Evolutionary conservation across 2,797 vertebrate genomes (phyloP), one percentile per base, ranked within the genome.

Genomic region (Bryconaethiops microstoma): DNA sequence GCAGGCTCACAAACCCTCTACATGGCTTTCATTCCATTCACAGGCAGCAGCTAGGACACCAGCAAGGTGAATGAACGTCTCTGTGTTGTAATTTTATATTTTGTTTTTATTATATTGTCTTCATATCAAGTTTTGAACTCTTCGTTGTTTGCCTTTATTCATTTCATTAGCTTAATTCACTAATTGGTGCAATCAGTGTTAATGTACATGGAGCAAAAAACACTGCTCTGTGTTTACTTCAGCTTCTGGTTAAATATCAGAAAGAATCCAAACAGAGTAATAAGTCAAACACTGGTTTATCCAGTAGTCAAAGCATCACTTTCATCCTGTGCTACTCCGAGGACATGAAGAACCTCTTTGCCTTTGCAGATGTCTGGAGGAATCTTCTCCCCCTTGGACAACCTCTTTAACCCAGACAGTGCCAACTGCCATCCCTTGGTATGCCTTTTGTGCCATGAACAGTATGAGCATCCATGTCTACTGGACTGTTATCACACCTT

Each of bases 401-500:
- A 88, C 82, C 90, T 89, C 42, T 92, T 89, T 0, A 87, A 94
- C 83, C 90, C 92, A 84, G 94, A 95, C 77, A 89, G 92, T 19
- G 89, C 90, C 9, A 92, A 92, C 76, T 93, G 94, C 86, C 96
- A 96, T 89, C 96, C 95, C 0, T 90, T 96, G 52, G 93, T 95
- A 74, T 96, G 95, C 78, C 92, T 94, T 54, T 92, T 96, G 45
- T 96, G 95, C 90, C 95, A 94, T 0, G 89, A 92, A 63, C 95
- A 94, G 78, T 96, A 95, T 72, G 93, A 96, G 81, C 92, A 93
- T 67, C 95, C 95, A 0, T 96, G 95, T 82, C 93, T 96, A 78
- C 92, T 96, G 54, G 95, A 96, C 79, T 96, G 95, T 83, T 96
- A 96, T 87, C 96, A 96, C 87, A 91, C 94, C 71, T 94, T 95